These are phyloP conservation scores for Apeltes quadracus DNA, from an alignment of 2,113 vertebrate genomes.

Conservation along the genomic window DNA sequence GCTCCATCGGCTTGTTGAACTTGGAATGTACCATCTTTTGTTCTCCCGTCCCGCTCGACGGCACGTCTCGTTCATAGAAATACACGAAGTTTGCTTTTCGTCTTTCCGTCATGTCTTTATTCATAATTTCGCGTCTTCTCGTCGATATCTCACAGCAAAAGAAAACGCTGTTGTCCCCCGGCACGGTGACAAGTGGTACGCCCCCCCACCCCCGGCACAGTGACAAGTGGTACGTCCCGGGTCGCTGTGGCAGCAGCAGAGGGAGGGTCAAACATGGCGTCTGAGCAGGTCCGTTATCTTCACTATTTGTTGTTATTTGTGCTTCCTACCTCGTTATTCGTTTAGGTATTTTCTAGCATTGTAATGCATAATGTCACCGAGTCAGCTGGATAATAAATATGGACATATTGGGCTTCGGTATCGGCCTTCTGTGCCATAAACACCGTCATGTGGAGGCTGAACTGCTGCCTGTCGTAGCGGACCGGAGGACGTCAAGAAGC, in stretches of 20 bases:
- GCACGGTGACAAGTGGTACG: constrained; percentile 53
- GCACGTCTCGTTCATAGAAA: background rate
- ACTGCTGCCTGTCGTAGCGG: too few species aligned
- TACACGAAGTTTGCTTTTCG: fast-evolving
- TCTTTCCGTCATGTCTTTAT: fast-evolving
- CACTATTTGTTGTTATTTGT: constrained; percentile 39
- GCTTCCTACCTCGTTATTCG: background rate
- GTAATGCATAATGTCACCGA: fast-evolving
- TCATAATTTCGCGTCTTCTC: background rate
- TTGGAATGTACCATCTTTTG: constrained; percentile 67
- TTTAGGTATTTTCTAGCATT: fast-evolving
- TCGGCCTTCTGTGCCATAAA: constrained; percentile 2
- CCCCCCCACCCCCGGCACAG: background rate
- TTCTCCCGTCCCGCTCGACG: fast-evolving
- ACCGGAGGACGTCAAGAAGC: too few species aligned
- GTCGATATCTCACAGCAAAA: background rate
- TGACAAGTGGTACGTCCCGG: constrained; percentile 59
- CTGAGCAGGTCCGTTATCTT: constrained; percentile 82
- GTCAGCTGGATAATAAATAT: background rate
- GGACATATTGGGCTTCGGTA: background rate
- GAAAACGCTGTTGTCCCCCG: background rate
- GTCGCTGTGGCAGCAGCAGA: constrained; percentile 54
- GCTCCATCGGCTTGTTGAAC: constrained; percentile 50
- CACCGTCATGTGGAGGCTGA: background rate
- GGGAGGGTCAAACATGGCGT: constrained; percentile 84